Base-by-base conservation (phyloP, 2,888 invertebrate genomes). In the Arrhopalites spinosus region DNA sequence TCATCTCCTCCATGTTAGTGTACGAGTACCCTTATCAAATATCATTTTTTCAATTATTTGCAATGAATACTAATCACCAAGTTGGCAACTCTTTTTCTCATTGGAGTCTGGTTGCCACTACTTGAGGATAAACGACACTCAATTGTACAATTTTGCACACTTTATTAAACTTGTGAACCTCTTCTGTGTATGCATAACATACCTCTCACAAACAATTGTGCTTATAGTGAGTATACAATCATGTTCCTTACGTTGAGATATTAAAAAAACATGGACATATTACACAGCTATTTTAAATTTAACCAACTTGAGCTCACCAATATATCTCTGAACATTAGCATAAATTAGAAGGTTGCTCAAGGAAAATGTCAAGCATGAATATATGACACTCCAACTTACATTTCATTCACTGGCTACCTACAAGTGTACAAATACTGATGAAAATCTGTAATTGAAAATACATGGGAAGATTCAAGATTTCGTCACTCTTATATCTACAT, bases 341-440 rank as follows among this genome's bases (percentile, higher is more conserved):
- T 66, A 66, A 66, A 66, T 66, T 66, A 66, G 66, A 66, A 66
- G 66, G 66, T 66, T 36, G 15, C n/a, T 17, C 50, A 50, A 50
- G 50, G 50, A 17, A 50, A 36, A 36, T 36, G 36, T 36, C 36
- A 11, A 36, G 36, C 3, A 36, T 36, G 11, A 36, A 36, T 36
- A n/a, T n/a, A 36, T 36, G 36, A 36, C 36, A 36, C 36, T 36
- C 36, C n/a, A n/a, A 50, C n/a, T 15, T 17, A 50, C n/a, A 3
- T 15, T 3, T 50, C 50, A 5, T 50, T 17, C 45, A 45, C 45
- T 45, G 45, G 45, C 45, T 11, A n/a, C 15, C 15, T 45, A 11
- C 15, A 45, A 11, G 7, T 50, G 3, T 50, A 17, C 50, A 17
- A n/a, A 50, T n/a, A n/a, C n/a, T 13, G 50, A n/a, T n/a, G 3